Percentiles rank a stretch among this genome's conserved stretches.
phyloP scores from a whole-genome alignment of 2,113 vertebrate species.

The Equus quagga region DNA sequence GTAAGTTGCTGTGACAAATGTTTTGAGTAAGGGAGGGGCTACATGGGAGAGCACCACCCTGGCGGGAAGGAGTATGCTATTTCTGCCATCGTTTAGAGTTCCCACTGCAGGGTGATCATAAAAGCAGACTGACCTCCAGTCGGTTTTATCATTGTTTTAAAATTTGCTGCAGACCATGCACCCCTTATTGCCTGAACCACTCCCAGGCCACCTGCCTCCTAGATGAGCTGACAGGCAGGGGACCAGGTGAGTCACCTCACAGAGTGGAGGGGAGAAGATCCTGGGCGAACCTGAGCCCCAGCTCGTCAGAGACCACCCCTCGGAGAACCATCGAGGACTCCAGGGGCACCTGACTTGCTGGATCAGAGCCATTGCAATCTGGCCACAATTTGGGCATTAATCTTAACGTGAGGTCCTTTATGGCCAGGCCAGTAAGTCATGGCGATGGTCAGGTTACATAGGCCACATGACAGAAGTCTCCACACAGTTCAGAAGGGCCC shows the following conservation, averaged over 20 bases:
- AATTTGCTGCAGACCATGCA: not conserved
- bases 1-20: not conserved
- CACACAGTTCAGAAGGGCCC: not conserved
- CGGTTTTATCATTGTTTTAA: not conserved
- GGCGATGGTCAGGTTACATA: not conserved
- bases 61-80: not conserved
- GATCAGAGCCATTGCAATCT: not conserved
- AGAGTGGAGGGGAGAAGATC: too few relatives aligned
- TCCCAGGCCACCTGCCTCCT: not conserved
- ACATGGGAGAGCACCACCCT: accelerated
- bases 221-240: not conserved
- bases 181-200: accelerated
- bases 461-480: not conserved
- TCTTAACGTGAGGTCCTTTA: not conserved
- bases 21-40: not conserved
- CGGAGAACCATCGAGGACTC: not conserved
- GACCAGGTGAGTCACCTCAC: not conserved
- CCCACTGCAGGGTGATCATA: too few relatives aligned
- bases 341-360: not conserved
- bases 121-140: not conserved
- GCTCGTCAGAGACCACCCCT: not conserved
- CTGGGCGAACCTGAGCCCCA: not conserved
- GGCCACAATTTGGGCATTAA: too few relatives aligned
- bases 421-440: not conserved
- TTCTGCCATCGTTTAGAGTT: not conserved